phyloP scores from a whole-genome alignment of 1,140 invertebrate genomes.

The Heliothis virescens region DNA sequence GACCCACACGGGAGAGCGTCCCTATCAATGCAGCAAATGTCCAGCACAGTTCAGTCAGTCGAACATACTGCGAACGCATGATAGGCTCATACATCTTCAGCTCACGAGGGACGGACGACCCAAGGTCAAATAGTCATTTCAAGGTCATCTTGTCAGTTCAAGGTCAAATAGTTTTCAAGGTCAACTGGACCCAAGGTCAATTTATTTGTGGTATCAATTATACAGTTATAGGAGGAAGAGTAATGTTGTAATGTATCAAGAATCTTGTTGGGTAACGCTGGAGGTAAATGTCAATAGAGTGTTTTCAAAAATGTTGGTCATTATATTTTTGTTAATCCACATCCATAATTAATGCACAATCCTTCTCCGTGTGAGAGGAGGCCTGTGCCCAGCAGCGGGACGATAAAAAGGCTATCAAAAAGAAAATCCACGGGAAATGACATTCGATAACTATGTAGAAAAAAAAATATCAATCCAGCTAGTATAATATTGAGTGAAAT shows the following conservation, averaged over 20 bases:
- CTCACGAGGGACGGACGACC: conserved; percentile 70
- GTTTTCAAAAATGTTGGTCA: not conserved
- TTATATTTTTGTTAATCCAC: too few relatives aligned
- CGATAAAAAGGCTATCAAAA: too few relatives aligned
- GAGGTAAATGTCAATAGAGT: not conserved
- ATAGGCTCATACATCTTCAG: conserved; percentile 71
- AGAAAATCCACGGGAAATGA: not conserved
- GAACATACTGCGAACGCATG: conserved; percentile 67
- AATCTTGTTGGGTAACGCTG: not conserved
- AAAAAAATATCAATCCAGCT: too few relatives aligned
- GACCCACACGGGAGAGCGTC: conserved; percentile 87
- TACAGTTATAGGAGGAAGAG: not conserved
- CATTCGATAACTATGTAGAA: too few relatives aligned
- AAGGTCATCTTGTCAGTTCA: too few relatives aligned
- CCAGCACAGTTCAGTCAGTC: conserved; percentile 84
- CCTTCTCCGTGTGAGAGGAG: too few relatives aligned
- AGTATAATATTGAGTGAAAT: too few relatives aligned
- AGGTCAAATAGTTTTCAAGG: not conserved
- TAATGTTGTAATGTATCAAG: not conserved
- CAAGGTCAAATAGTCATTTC: conserved; percentile 39
- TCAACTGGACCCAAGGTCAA: not conserved
- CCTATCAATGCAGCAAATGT: conserved; percentile 86
- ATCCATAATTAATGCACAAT: too few relatives aligned
- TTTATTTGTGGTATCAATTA: not conserved
- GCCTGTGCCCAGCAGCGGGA: too few relatives aligned